Conservation (phyloP, 2,888 invertebrate species). For the Hypercompe scribonia region DNA sequence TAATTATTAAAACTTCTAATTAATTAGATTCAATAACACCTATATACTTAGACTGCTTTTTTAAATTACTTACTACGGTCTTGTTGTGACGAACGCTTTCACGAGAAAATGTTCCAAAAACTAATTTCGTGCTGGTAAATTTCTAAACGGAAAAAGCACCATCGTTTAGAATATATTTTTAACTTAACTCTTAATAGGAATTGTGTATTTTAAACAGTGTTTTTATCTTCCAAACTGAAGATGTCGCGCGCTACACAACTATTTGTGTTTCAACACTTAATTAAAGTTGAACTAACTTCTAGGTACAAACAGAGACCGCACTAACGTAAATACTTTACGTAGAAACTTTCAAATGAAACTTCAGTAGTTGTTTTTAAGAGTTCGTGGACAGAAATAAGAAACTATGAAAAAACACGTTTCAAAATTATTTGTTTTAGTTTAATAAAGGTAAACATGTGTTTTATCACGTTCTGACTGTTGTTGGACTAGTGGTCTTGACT, state of each 20-base stretch:
- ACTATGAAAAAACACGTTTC: neutral
- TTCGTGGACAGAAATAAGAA: neutral
- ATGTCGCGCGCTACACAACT: conserved; percentile 16
- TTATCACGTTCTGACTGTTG: too few relatives aligned
- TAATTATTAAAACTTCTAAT: neutral
- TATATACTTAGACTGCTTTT: neutral
- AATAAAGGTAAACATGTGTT: too few relatives aligned
- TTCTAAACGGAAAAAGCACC: neutral
- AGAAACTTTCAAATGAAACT: conserved; percentile 16
- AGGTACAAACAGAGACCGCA: conserved; percentile 19
- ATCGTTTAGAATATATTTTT: neutral
- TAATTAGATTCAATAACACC: neutral
- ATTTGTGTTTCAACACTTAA: conserved; percentile 38
- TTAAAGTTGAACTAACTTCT: conserved; percentile 39
- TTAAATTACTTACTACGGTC: neutral
- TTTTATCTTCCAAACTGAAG: conserved; percentile 1
- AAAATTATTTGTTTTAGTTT: too few relatives aligned
- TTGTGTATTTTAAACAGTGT: neutral
- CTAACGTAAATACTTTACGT: conserved; percentile 19
- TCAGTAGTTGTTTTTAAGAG: neutral
- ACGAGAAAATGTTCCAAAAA: neutral
- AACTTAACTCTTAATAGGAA: neutral
- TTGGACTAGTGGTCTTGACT: too few relatives aligned
- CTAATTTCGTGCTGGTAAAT: neutral
- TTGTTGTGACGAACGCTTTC: neutral